A percentile compares a stretch with the other conserved stretches of the same genome.
Conservation (phyloP, 2,888 invertebrate species). For the Volucella bombylans region DNA sequence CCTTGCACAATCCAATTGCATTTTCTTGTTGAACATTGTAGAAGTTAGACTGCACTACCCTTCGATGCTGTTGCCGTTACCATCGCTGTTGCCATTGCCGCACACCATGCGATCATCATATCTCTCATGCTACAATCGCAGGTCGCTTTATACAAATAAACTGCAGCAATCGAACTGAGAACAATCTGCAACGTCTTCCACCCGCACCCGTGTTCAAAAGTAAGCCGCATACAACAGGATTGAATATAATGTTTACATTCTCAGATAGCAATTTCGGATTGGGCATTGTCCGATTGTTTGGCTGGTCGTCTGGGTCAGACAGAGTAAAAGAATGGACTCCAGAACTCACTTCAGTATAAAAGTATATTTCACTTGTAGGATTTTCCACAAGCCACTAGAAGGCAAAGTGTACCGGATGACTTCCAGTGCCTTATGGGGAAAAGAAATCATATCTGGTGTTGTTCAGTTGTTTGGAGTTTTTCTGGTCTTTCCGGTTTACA, state of each 20-base stretch:
- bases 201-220: conserved; percentile 2
- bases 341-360: conserved; percentile 29
- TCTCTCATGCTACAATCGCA: conserved; percentile 51
- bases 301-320: conserved; percentile 41
- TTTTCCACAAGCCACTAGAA: conserved; percentile 54
- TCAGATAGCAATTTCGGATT: conserved; percentile 52
- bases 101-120: conserved; percentile 58
- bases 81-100: neutral
- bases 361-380: conserved; percentile 57
- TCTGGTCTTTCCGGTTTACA: conserved; percentile 24
- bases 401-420: conserved; percentile 22
- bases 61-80: no score
- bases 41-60: conserved; percentile 7
- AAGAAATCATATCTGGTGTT: conserved; percentile 62
- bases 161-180: conserved; percentile 54
- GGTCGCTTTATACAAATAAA: conserved; percentile 56
- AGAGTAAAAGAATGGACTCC: neutral
- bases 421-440: conserved; percentile 28
- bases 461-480: conserved; percentile 52
- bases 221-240: conserved; percentile 31
- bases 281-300: conserved; percentile 46
- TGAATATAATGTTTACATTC: conserved; percentile 59
- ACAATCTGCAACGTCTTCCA: conserved; percentile 43
- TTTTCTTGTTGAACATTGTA: conserved; percentile 52
- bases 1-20: conserved; percentile 42